phyloP scores from a whole-genome alignment of 1,140 invertebrate species.

The Vanessa atalanta region DNA sequence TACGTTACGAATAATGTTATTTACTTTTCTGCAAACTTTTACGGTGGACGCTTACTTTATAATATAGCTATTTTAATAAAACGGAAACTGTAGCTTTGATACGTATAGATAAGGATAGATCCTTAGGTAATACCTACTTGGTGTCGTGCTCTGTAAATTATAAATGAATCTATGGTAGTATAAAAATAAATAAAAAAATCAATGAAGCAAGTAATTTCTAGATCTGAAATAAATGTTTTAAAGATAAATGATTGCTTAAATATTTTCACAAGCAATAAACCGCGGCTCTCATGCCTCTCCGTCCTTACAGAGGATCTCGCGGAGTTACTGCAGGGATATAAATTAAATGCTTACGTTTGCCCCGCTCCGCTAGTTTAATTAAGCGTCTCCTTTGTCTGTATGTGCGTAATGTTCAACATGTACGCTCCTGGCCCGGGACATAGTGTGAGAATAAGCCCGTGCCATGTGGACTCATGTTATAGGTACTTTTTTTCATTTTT shows the following conservation, averaged over 20 bases:
- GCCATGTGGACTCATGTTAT: not conserved
- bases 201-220: too few species aligned
- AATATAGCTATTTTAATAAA: too few species aligned
- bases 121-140: too few species aligned
- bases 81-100: too few species aligned
- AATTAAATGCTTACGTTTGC: conserved; percentile 80
- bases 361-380: conserved; percentile 78
- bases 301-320: conserved; percentile 57
- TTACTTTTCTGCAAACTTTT: too few species aligned
- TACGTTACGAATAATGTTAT: too few species aligned
- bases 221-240: not conserved
- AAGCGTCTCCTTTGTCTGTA: conserved; percentile 77
- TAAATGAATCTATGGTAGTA: too few species aligned
- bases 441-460: conserved; percentile 24
- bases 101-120: too few species aligned
- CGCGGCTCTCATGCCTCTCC: conserved; percentile 49
- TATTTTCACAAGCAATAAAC: not conserved
- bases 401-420: conserved; percentile 73
- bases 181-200: too few species aligned
- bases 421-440: conserved; percentile 50
- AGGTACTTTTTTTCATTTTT: not conserved
- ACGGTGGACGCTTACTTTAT: too few species aligned
- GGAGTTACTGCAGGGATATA: conserved; percentile 79
- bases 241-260: not conserved
- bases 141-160: too few species aligned